Evolutionary conservation across 2,888 invertebrate species (phyloP).

Genomic region (Congeria kusceri): DNA sequence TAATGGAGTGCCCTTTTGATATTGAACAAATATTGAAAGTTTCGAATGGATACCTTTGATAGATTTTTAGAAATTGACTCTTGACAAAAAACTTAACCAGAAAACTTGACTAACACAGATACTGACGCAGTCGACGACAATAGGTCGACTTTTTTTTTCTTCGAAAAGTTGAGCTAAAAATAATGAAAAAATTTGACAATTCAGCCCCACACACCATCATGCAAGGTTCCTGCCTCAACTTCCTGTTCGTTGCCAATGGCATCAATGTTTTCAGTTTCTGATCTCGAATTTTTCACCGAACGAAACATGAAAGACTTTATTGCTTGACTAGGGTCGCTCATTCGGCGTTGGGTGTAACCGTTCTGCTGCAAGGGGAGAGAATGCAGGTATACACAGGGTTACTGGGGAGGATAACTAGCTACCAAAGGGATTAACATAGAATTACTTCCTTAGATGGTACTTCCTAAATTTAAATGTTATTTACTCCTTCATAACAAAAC

Average conservation of each 20-base stretch:
- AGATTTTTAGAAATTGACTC: too few species aligned
- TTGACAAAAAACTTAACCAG: too few species aligned
- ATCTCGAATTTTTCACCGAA: slow-evolving; percentile 91
- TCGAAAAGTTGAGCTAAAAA: too few species aligned
- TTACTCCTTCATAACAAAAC: too few species aligned
- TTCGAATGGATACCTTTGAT: too few species aligned
- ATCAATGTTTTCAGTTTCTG: slow-evolving; percentile 96
- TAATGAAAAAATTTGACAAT: not conserved
- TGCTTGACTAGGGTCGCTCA: slow-evolving; percentile 94
- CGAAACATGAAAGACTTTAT: slow-evolving; percentile 87
- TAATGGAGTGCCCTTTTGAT: too few species aligned
- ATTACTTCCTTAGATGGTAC: too few species aligned
- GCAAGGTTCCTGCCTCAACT: slow-evolving; percentile 96
- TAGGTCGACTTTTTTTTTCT: too few species aligned
- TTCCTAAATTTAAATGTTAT: too few species aligned
- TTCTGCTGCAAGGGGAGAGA: slow-evolving; percentile 53
- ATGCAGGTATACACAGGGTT: not conserved
- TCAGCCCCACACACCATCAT: slow-evolving; percentile 90
- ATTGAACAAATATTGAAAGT: too few species aligned
- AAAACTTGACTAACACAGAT: not conserved
- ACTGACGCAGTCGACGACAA: not conserved
- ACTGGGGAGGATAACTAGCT: too few species aligned
- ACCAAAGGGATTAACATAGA: too few species aligned
- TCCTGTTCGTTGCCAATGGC: slow-evolving; percentile 88
- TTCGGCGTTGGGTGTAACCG: slow-evolving; percentile 89